Conservation (phyloP, 1,140 invertebrate genomes). For the Mercenaria mercenaria region DNA sequence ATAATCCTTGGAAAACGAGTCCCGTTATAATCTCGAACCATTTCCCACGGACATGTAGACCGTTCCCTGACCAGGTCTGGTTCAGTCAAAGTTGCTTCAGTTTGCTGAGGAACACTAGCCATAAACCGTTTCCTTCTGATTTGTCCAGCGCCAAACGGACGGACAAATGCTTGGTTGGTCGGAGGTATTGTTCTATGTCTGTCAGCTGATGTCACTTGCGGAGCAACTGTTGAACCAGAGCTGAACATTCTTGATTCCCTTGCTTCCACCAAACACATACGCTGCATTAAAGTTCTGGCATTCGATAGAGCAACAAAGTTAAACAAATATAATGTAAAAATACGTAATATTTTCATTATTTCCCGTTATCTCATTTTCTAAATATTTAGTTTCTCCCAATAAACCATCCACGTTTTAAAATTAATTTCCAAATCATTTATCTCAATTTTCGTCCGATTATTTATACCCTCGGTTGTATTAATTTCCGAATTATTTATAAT, state of each 20-base stretch:
- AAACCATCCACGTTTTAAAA: neutral
- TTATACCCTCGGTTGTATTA: too few species aligned
- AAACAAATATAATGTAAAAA: neutral
- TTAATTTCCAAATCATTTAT: too few species aligned
- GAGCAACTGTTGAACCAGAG: too few species aligned
- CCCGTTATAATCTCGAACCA: neutral
- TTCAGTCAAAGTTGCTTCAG: neutral
- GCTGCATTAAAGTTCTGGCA: neutral
- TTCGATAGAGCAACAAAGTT: neutral
- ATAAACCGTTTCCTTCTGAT: neutral
- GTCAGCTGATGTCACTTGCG: neutral
- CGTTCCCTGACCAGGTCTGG: neutral
- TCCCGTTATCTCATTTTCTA: neutral
- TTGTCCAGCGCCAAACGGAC: neutral
- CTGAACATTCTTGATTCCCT: neutral
- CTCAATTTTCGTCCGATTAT: too few species aligned
- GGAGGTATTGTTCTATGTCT: neutral
- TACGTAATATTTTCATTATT: neutral
- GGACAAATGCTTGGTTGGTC: neutral
- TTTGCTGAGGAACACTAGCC: neutral
- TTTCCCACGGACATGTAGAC: slow-evolving; percentile 17
- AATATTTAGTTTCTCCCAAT: neutral
- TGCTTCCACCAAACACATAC: neutral
- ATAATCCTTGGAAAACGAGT: neutral
- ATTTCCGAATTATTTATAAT: too few species aligned